Base-by-base conservation (phyloP, 2,797 vertebrate genomes). In the Miopithecus talapoin region DNA sequence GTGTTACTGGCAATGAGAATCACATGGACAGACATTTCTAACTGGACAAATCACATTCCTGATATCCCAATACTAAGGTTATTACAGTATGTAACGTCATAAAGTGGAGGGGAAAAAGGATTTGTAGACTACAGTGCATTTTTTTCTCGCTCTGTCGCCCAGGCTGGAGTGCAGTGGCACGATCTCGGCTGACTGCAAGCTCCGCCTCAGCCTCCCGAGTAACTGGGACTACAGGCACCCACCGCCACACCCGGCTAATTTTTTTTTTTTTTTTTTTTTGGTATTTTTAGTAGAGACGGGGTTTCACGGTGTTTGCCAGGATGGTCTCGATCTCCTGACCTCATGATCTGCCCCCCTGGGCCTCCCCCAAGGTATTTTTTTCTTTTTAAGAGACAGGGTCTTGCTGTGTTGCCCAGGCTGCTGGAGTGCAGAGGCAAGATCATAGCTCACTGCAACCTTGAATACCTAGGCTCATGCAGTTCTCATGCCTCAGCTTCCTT, bases 41-140 rank as follows among this genome's bases (percentile, higher is more conserved):
- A 97, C 96, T 97, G 97, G 97, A 98, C 96, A 98, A 98, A 98
- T 98, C 97, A 97, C 95, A 97, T 98, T 97, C 83, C 96, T 98
- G 86, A 97, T 97, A 97, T 97, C 97, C 97, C 98, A 97, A 97
- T 97, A 93, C 89, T 1, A 0, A 97, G 90, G 95, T 96, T 96
- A 98, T 95, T 92, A 79, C 59, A 97, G 75, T 28, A 76, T 1
- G 10, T 61, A 85, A 80, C 36, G 7, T 89, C 53, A 57, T 24
- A 89, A 91, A 50, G 74, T 68, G 53, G 11, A 96, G 48, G n/a
- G 41, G 53, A 5, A 28, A 76, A 61, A 70, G 28, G 5, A 72
- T 81, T 64, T 89, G 14, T 24, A 59, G 16, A 61, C 22, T 39
- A 83, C 13, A 93, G 64, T 19, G 33, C 33, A 19, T 68, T 68